phyloP scores from a whole-genome alignment of 1,140 invertebrate species.

The Zaprionus africanus region DNA sequence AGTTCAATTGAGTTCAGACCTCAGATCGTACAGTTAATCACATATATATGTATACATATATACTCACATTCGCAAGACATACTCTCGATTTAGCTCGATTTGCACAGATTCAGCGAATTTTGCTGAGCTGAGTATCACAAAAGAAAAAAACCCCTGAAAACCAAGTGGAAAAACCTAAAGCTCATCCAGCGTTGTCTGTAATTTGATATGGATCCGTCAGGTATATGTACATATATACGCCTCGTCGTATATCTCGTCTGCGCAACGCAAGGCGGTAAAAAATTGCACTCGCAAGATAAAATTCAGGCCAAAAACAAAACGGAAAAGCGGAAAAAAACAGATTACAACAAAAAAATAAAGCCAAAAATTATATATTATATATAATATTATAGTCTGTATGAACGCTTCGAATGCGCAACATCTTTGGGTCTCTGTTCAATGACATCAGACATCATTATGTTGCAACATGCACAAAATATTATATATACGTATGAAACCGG shows the following conservation, averaged over 20 bases:
- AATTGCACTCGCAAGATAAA: constrained; percentile 54
- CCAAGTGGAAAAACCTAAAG: constrained; percentile 7
- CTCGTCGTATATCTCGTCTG: constrained; percentile 30
- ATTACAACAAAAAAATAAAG: constrained; percentile 18
- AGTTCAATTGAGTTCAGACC: not conserved
- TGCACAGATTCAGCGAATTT: constrained; percentile 51
- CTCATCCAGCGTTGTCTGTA: constrained; percentile 36
- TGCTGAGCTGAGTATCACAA: not conserved
- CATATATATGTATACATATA: not conserved
- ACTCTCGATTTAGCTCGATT: constrained; percentile 39
- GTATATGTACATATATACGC: not conserved
- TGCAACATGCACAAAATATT: constrained; percentile 18
- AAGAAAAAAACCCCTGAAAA: constrained; percentile 11
- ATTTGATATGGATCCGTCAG: constrained; percentile 46
- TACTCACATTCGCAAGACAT: not conserved
- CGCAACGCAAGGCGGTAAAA: constrained; percentile 34
- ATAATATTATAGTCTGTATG: not conserved
- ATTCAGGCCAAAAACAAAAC: constrained; percentile 50
- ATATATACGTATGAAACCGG: constrained; percentile 19
- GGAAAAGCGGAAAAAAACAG: constrained; percentile 34
- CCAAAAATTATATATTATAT: not conserved
- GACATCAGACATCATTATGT: constrained; percentile 44
- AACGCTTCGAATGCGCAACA: constrained; percentile 34
- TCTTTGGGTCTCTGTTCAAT: constrained; percentile 46
- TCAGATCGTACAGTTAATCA: not conserved